Evolutionary conservation across 1,140 invertebrate genomes (phyloP).

Genomic region (Himalopsyche phryganea): DNA sequence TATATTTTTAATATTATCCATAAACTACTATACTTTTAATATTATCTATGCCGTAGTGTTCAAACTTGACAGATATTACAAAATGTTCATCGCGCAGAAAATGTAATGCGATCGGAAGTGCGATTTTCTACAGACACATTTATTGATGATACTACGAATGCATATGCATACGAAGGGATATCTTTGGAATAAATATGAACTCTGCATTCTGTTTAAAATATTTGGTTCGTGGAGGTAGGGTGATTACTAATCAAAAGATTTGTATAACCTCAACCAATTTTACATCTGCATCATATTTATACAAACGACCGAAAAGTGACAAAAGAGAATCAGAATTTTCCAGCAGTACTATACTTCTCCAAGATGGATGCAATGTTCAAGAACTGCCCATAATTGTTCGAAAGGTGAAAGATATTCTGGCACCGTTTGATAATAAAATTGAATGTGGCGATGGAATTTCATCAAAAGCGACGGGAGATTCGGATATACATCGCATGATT

Average conservation of each 20-base stretch:
- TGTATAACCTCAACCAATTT: not conserved
- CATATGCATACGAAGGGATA: too few species aligned
- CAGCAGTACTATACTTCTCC: constrained; percentile 47
- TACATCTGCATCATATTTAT: not conserved
- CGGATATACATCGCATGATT: constrained; percentile 44
- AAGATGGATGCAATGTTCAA: constrained; percentile 64
- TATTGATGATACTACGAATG: too few species aligned
- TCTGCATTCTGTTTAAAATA: not conserved
- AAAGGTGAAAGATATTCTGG: constrained; percentile 45
- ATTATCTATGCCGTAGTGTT: too few species aligned
- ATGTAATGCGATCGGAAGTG: too few species aligned
- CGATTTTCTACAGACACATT: too few species aligned
- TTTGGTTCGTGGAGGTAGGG: not conserved
- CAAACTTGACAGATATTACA: too few species aligned
- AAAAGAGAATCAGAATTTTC: constrained; percentile 12
- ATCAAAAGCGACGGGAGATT: constrained; percentile 30
- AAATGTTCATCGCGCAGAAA: too few species aligned
- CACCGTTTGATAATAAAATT: constrained; percentile 33
- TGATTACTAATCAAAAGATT: not conserved
- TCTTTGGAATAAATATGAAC: too few species aligned
- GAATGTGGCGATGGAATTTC: constrained; percentile 13
- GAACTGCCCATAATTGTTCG: constrained; percentile 67
- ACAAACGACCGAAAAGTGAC: not conserved
- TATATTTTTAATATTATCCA: too few species aligned
- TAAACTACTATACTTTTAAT: too few species aligned